Percentiles rank a stretch among this genome's conserved stretches.
phyloP scores from a whole-genome alignment of 2,113 vertebrate genomes.

The Ranitomeya variabilis region DNA sequence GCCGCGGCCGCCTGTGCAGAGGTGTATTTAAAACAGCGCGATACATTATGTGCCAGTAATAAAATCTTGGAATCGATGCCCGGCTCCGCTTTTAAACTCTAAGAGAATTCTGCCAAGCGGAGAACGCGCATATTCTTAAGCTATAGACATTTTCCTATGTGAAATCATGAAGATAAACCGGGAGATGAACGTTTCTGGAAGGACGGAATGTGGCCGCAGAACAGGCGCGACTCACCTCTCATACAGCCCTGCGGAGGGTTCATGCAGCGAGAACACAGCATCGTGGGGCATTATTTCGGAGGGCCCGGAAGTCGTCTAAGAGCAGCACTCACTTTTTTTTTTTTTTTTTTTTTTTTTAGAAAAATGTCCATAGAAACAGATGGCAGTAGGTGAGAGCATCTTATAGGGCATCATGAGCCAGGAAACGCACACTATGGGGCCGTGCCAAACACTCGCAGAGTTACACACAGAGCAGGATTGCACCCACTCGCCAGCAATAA shows the following conservation, averaged over 20 bases:
- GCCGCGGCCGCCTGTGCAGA: not conserved
- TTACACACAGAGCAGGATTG: conserved; percentile 39
- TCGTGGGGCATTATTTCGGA: not conserved
- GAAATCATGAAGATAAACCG: not conserved
- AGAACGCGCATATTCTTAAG: not conserved
- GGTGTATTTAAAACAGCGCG: conserved; percentile 3
- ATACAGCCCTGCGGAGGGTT: conserved; percentile 14
- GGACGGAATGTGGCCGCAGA: not conserved
- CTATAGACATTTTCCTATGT: not conserved
- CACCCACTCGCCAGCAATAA: conserved; percentile 40
- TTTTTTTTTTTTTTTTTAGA: not conserved
- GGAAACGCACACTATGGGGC: conserved; percentile 18
- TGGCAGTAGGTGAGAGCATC: conserved; percentile 55
- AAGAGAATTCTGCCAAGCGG: not conserved
- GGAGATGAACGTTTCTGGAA: not conserved
- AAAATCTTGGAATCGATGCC: conserved; percentile 19
- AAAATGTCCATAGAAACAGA: conserved; percentile 53
- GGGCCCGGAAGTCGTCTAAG: not conserved
- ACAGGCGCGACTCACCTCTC: conserved; percentile 3
- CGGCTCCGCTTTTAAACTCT: not conserved
- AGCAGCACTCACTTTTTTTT: conserved; percentile 12
- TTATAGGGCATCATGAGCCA: conserved; percentile 54
- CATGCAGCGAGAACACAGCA: not conserved
- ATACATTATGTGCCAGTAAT: conserved; percentile 22
- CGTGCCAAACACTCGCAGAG: conserved; percentile 51